These are phyloP conservation scores for Andrena chrysosceles DNA, from an alignment of 2,888 invertebrate genomes.

Conservation along the genomic window DNA sequence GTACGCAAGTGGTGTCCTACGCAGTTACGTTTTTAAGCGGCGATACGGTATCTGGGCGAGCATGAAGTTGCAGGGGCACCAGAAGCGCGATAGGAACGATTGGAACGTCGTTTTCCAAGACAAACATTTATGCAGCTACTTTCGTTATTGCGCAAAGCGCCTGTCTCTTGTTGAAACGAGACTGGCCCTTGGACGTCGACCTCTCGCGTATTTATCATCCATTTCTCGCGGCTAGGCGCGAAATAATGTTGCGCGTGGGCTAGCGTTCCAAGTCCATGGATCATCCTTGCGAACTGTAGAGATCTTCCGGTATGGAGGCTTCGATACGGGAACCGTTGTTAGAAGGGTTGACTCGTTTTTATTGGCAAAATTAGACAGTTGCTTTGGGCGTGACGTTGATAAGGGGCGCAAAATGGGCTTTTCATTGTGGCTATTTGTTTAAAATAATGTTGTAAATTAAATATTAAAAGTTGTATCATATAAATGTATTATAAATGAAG, in stretches of 20 bases:
- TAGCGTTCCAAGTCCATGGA: conserved; percentile 4
- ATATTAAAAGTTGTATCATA: no score
- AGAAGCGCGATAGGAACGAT: conserved; percentile 32
- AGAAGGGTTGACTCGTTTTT: background rate
- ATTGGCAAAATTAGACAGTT: no score
- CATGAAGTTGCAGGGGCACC: conserved; percentile 10
- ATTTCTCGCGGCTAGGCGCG: background rate
- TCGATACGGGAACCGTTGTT: background rate
- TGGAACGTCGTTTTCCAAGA: conserved; percentile 50
- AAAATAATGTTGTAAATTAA: no score
- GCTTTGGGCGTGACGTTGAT: no score
- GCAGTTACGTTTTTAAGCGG: background rate
- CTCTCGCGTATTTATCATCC: conserved; percentile 22
- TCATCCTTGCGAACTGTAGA: conserved; percentile 8
- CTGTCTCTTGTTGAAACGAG: conserved; percentile 28
- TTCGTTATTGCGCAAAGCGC: conserved; percentile 51
- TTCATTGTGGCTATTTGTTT: no score
- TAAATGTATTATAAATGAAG: no score
- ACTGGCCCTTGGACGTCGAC: conserved; percentile 23
- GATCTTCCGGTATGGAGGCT: background rate
- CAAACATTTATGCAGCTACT: conserved; percentile 40
- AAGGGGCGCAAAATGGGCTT: no score
- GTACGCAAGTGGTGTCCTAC: no score
- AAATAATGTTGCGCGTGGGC: conserved; percentile 35
- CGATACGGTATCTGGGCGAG: background rate